phyloP scores from a whole-genome alignment of 2,113 vertebrate genomes.

The Conger conger region DNA sequence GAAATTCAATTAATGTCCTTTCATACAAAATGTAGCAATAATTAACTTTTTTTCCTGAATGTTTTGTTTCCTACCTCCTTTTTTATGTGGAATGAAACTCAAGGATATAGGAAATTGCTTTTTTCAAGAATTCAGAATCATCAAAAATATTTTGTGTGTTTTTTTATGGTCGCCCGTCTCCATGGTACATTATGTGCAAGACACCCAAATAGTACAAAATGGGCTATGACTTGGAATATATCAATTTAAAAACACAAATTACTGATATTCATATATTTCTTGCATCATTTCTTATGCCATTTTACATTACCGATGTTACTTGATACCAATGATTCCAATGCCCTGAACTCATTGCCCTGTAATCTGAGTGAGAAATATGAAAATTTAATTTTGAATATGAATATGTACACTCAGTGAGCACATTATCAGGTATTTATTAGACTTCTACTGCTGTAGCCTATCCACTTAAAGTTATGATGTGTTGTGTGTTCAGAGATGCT shows the following conservation, averaged over 20 bases:
- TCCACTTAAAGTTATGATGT: no score
- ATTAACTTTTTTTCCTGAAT: not conserved
- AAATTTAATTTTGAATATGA: not conserved
- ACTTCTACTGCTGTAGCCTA: no score
- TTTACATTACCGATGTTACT: not conserved
- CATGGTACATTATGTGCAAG: not conserved
- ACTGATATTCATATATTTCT: not conserved
- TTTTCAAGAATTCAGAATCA: conserved; percentile 15
- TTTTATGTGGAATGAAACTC: conserved; percentile 41
- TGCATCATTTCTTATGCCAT: not conserved
- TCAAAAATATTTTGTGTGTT: not conserved
- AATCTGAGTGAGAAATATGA: not conserved
- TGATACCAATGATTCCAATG: not conserved
- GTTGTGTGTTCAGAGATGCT: no score
- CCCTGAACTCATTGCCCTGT: not conserved
- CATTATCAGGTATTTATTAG: no score
- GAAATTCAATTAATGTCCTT: not conserved
- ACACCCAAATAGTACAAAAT: not conserved
- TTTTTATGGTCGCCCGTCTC: not conserved
- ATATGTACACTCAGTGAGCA: no score
- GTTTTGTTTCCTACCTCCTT: not conserved
- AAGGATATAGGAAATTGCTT: conserved; percentile 47
- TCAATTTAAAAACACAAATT: not conserved
- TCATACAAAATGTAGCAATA: not conserved
- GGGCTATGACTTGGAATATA: not conserved